phyloP scores from a whole-genome alignment of 2,888 invertebrate genomes.

The Acleris holmiana region DNA sequence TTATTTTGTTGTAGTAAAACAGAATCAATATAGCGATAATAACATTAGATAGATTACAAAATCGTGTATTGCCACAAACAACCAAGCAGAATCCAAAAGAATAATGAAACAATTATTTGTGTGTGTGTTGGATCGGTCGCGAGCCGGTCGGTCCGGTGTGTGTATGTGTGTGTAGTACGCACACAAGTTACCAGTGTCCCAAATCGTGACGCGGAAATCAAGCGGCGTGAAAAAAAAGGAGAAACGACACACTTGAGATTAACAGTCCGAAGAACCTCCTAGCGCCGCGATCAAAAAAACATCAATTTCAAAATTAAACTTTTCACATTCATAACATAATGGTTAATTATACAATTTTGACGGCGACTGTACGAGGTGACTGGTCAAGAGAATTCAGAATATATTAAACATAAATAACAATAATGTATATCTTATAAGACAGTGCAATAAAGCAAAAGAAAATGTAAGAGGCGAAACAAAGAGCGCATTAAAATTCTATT shows the following conservation, averaged over 20 bases:
- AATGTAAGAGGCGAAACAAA: slow-evolving; percentile 64
- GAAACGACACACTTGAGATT: slow-evolving; percentile 82
- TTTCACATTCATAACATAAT: background rate
- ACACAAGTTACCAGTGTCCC: slow-evolving; percentile 81
- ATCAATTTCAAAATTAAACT: no score
- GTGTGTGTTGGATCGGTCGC: slow-evolving; percentile 45
- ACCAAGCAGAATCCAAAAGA: slow-evolving; percentile 28
- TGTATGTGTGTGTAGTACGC: slow-evolving; percentile 69
- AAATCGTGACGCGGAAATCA: slow-evolving; percentile 80
- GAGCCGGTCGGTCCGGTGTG: slow-evolving; percentile 55
- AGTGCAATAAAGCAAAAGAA: slow-evolving; percentile 65
- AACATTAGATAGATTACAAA: slow-evolving; percentile 22
- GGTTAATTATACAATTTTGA: slow-evolving; percentile 43
- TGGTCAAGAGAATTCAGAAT: slow-evolving; percentile 40
- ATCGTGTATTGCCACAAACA: slow-evolving; percentile 29
- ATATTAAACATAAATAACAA: slow-evolving; percentile 46
- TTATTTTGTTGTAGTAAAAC: slow-evolving; percentile 11
- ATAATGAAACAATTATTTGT: slow-evolving; percentile 34
- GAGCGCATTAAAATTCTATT: slow-evolving; percentile 53
- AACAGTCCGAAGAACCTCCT: slow-evolving; percentile 60
- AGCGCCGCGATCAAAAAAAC: slow-evolving; percentile 52
- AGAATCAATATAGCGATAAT: slow-evolving; percentile 1
- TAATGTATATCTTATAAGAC: slow-evolving; percentile 36
- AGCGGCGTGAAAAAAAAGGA: slow-evolving; percentile 83
- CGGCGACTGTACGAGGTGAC: slow-evolving; percentile 53